phyloP scores from a whole-genome alignment of 2,113 vertebrate species.

The Malurus elegans region DNA sequence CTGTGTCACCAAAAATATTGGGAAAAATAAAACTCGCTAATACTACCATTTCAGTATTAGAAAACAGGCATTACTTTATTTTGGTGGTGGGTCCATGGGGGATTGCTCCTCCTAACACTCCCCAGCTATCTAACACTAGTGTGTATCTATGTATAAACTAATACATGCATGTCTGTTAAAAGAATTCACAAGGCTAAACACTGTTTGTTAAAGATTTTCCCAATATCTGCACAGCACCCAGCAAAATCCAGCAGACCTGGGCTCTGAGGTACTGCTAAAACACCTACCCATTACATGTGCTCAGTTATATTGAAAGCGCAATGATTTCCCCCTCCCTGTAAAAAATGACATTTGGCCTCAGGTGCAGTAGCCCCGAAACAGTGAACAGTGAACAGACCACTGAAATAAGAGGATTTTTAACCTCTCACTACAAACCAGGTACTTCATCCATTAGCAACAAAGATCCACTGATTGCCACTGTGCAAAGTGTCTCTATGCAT shows the following conservation, averaged over 20 bases:
- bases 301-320: not conserved
- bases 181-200: not conserved
- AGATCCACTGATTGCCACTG: not conserved
- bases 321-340: not conserved
- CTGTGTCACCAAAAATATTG: not conserved
- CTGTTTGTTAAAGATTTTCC: not conserved
- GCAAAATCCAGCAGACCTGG: not conserved
- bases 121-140: not conserved
- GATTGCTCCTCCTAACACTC: not conserved
- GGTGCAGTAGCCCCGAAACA: not conserved
- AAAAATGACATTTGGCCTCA: not conserved
- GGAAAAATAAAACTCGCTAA: not conserved
- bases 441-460: not conserved
- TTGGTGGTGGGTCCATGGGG: not conserved
- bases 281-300: not conserved
- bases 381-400: not conserved
- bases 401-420: not conserved
- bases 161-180: not conserved
- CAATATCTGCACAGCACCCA: not conserved
- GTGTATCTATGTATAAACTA: not conserved
- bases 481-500: accelerated
- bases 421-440: not conserved
- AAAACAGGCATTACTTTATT: not conserved
- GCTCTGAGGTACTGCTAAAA: not conserved
- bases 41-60: not conserved